phyloP scores from a whole-genome alignment of 2,113 vertebrate species.

The Etia nguti region DNA sequence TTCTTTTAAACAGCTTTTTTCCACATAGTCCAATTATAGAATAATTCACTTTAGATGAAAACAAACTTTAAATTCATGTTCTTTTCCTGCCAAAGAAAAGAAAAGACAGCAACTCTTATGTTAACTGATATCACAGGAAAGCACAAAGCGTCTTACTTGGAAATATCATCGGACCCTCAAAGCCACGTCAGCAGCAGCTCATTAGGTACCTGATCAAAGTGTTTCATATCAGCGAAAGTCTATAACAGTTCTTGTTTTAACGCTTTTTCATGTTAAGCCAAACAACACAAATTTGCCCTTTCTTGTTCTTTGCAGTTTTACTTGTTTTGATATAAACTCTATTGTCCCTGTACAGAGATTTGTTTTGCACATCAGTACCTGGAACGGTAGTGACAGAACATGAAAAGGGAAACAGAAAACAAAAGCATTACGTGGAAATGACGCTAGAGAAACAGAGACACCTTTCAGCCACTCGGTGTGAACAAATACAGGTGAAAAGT shows the following conservation, averaged over 20 bases:
- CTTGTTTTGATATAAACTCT: slow-evolving; percentile 34
- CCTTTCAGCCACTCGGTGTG: slow-evolving; percentile 3
- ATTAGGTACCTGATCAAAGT: slow-evolving; percentile 58
- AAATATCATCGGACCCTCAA: slow-evolving; percentile 43
- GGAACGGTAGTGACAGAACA: slow-evolving; percentile 6
- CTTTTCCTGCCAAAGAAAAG: background rate
- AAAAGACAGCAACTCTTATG: background rate
- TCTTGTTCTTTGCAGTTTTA: slow-evolving; percentile 25
- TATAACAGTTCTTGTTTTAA: slow-evolving; percentile 13
- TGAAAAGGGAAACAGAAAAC: slow-evolving; percentile 21
- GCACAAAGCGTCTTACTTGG: background rate
- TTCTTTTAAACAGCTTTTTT: background rate
- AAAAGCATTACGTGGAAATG: slow-evolving; percentile 6
- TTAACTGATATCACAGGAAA: background rate
- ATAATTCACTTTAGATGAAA: background rate
- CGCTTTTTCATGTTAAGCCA: slow-evolving; percentile 21
- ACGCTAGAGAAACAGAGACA: background rate
- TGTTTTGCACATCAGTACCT: slow-evolving; percentile 9
- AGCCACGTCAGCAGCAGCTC: slow-evolving; percentile 37
- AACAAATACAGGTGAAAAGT: background rate
- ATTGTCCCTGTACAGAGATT: background rate
- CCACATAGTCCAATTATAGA: background rate
- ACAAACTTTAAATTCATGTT: background rate
- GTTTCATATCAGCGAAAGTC: slow-evolving; percentile 19
- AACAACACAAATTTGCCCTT: slow-evolving; percentile 32